A percentile compares a stretch with the other conserved stretches of the same genome.
These are phyloP conservation scores for Hirtodrosophila cameraria DNA, from an alignment of 2,888 invertebrate species.

Conservation along the genomic window DNA sequence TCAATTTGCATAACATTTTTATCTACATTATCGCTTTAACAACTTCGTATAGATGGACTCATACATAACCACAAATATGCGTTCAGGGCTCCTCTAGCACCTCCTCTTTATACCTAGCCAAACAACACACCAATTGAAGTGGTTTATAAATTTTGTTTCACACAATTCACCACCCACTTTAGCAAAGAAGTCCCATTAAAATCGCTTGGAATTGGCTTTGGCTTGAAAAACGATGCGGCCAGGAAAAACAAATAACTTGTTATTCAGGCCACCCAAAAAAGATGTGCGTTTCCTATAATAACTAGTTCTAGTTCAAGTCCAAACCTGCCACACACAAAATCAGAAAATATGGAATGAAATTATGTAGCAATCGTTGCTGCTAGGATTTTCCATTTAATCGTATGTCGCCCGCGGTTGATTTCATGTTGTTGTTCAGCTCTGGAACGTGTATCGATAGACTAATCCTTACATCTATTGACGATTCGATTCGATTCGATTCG, in stretches of 20 bases:
- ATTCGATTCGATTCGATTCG: conserved; percentile 22
- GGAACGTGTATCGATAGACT: conserved; percentile 5
- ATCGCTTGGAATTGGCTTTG: conserved; percentile 11
- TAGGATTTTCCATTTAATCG: conserved; percentile 66
- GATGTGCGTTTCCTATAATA: conserved; percentile 19
- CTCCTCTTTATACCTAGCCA: background rate
- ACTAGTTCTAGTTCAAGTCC: conserved; percentile 1
- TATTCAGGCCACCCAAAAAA: background rate
- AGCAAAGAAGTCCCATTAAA: conserved; percentile 5
- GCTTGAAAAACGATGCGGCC: conserved; percentile 19
- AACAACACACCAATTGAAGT: background rate
- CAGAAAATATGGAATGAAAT: conserved; percentile 8
- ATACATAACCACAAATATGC: conserved; percentile 9
- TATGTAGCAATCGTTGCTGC: too few relatives aligned
- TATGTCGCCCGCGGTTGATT: conserved; percentile 58
- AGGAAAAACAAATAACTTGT: conserved; percentile 48
- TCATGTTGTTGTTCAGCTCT: background rate
- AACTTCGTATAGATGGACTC: too few relatives aligned
- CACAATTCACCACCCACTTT: conserved; percentile 5
- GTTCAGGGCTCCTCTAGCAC: background rate
- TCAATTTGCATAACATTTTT: too few relatives aligned
- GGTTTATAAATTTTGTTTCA: conserved; percentile 24
- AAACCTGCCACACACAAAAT: conserved; percentile 36
- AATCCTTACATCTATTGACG: conserved; percentile 5
- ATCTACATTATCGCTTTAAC: too few relatives aligned